Evolutionary conservation across 2,888 invertebrate genomes (phyloP).

Genomic region (Leuctra nigra): DNA sequence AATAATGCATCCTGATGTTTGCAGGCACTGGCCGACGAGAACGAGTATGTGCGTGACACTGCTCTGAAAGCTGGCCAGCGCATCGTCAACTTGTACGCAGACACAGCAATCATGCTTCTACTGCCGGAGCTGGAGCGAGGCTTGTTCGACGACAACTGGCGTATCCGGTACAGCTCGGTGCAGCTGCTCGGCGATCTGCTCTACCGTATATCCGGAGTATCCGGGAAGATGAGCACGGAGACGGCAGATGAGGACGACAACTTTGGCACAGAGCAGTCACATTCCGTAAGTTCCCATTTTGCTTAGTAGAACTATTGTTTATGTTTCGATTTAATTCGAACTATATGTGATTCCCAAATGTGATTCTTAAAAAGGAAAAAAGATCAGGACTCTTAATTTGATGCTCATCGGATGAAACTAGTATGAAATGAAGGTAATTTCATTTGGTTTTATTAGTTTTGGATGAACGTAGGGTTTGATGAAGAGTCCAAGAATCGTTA

Average conservation of each 20-base stretch:
- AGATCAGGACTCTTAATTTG: no score
- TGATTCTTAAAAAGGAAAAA: no score
- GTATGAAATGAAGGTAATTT: no score
- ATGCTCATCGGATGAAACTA: no score
- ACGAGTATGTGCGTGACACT: constrained; percentile 96
- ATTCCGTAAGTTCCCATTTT: constrained; percentile 40
- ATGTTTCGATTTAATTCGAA: no score
- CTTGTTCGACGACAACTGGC: constrained; percentile 97
- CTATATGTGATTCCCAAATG: no score
- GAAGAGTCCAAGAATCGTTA: no score
- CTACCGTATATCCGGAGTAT: constrained; percentile 94
- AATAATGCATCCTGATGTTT: no score
- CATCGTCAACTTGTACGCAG: constrained; percentile 94
- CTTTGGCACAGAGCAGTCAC: constrained; percentile 95
- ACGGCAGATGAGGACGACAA: constrained; percentile 98
- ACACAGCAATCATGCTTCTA: constrained; percentile 85
- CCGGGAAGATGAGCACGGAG: constrained; percentile 98
- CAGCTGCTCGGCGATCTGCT: constrained; percentile 92
- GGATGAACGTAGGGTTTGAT: no score
- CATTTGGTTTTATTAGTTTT: no score
- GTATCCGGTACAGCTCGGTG: constrained; percentile 87
- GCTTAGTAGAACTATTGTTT: no score
- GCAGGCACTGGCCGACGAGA: constrained; percentile 92
- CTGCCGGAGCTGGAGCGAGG: constrained; percentile 92
- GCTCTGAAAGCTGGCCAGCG: constrained; percentile 79